These are phyloP conservation scores for Linyphia triangularis DNA, from an alignment of 2,888 invertebrate genomes.

Conservation along the genomic window DNA sequence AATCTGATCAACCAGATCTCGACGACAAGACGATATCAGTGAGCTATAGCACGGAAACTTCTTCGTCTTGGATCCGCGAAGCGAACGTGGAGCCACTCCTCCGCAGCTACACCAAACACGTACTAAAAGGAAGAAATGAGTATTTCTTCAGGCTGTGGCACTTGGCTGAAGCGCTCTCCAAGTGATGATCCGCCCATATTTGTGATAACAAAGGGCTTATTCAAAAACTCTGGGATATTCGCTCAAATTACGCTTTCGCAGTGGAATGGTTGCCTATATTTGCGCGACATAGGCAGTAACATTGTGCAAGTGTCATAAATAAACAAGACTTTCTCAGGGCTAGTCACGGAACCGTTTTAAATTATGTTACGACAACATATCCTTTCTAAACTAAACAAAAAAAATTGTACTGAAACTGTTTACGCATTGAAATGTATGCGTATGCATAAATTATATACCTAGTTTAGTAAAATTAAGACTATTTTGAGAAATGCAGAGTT, in stretches of 20 bases:
- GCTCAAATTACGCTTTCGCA: background rate
- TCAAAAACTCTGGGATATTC: conserved; percentile 60
- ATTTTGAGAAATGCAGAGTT: too few species aligned
- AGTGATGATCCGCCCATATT: conserved; percentile 82
- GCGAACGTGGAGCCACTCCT: conserved; percentile 97
- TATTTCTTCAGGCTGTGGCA: conserved; percentile 98
- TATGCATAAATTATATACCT: background rate
- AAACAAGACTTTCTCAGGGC: conserved; percentile 70
- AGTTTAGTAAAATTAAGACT: too few species aligned
- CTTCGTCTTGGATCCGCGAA: conserved; percentile 95
- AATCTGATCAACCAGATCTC: conserved; percentile 84
- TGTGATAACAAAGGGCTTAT: conserved; percentile 29
- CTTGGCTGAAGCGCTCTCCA: conserved; percentile 90
- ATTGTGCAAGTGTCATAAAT: conserved; percentile 19
- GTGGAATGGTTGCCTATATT: background rate
- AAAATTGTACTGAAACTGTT: background rate
- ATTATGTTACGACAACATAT: background rate
- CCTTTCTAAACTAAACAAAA: background rate
- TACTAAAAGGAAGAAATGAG: conserved; percentile 90
- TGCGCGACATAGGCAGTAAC: background rate
- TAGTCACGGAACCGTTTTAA: conserved; percentile 11
- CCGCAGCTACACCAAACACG: conserved; percentile 91
- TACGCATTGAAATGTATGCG: background rate
- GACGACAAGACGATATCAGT: conserved; percentile 85
- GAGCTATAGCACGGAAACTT: conserved; percentile 92